Conservation (phyloP, 2,797 vertebrate species). For the Silurus lanzhouensis region DNA sequence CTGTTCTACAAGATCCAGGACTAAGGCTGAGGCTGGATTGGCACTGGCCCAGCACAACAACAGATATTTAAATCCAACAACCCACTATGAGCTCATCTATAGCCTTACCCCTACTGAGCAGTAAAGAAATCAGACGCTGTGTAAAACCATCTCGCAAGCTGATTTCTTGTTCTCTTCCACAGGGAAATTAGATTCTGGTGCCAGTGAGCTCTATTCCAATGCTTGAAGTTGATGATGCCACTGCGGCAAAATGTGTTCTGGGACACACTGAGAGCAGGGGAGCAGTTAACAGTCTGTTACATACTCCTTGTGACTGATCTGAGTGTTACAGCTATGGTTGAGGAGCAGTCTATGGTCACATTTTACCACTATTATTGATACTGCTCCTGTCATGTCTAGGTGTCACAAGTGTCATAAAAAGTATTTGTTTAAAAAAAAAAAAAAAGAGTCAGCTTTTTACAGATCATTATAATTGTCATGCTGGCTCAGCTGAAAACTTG, state of each 20-base stretch:
- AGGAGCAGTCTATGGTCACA: constrained; percentile 8
- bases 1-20: constrained; percentile 57
- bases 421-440: background rate
- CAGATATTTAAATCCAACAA: constrained; percentile 55
- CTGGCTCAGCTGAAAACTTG: background rate
- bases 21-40: constrained; percentile 26
- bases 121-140: constrained; percentile 40
- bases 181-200: constrained; percentile 39
- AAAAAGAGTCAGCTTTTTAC: background rate
- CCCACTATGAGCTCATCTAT: constrained; percentile 55
- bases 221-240: constrained; percentile 33
- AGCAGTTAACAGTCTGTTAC: constrained; percentile 38
- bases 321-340: constrained; percentile 8
- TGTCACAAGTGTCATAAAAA: background rate
- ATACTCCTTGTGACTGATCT: constrained; percentile 6
- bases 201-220: constrained; percentile 6
- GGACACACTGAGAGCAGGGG: constrained; percentile 6
- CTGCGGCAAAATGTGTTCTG: constrained; percentile 30
- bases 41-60: constrained; percentile 52
- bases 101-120: constrained; percentile 37
- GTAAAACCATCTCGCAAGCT: constrained; percentile 8
- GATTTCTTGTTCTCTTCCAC: constrained; percentile 27
- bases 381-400: background rate
- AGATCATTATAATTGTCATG: constrained; percentile 19
- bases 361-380: background rate